Percentiles rank a stretch among this genome's conserved stretches.
These are phyloP conservation scores for Gasterosteus aculeatus DNA, from an alignment of 2,113 vertebrate species.

Conservation along the genomic window DNA sequence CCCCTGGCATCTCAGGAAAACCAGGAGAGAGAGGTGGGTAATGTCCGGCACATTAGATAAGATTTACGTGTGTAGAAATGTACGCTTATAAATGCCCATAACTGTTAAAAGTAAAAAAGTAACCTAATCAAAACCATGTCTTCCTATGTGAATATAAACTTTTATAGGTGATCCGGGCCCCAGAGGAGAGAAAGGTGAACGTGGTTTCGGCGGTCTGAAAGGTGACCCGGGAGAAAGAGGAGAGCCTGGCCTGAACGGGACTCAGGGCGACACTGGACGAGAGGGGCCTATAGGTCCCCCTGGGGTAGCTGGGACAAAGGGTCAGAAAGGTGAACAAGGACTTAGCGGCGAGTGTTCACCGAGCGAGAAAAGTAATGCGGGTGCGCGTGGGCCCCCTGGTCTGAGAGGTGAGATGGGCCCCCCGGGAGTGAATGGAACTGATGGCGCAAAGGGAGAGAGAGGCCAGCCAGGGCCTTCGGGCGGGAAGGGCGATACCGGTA, in stretches of 20 bases:
- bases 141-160: conserved; percentile 1
- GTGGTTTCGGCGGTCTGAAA: conserved; percentile 84
- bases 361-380: conserved; percentile 81
- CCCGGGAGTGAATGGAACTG: conserved; percentile 67
- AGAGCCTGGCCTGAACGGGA: conserved; percentile 85
- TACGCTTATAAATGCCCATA: background rate
- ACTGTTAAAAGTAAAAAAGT: background rate
- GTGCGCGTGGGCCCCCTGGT: conserved; percentile 80
- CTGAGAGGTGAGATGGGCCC: conserved; percentile 81
- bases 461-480: conserved; percentile 80
- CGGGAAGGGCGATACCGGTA: conserved; percentile 86
- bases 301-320: conserved; percentile 82
- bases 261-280: conserved; percentile 82
- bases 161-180: conserved; percentile 85
- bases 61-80: background rate
- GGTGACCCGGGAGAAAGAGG: conserved; percentile 91
- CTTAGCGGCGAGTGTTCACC: conserved; percentile 78
- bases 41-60: background rate
- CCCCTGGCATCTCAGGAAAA: conserved; percentile 87
- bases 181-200: conserved; percentile 88
- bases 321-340: conserved; percentile 87
- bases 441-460: conserved; percentile 79
- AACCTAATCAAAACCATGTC: background rate
- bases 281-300: conserved; percentile 75
- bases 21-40: conserved; percentile 87